A percentile compares a stretch with the other conserved stretches of the same genome.
These are phyloP conservation scores for Diuraphis noxia DNA, from an alignment of 1,140 invertebrate species.

Conservation along the genomic window DNA sequence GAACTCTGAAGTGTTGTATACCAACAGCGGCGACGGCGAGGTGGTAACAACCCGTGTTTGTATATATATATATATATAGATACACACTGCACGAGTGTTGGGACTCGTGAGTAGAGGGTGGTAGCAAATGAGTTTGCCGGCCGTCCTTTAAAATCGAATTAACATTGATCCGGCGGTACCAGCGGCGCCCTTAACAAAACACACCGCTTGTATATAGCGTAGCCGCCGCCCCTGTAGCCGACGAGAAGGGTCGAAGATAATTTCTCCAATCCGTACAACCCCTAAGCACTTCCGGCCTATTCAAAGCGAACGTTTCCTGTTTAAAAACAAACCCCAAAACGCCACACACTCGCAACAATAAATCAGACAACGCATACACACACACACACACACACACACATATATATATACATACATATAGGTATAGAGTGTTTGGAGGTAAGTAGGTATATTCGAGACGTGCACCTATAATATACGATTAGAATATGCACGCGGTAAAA, in stretches of 20 bases:
- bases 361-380: neutral
- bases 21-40: neutral
- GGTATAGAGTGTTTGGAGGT: neutral
- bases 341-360: conserved; percentile 37
- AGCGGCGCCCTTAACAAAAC: conserved; percentile 17
- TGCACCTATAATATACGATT: neutral
- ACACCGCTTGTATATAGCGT: neutral
- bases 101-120: neutral
- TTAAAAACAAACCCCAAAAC: conserved; percentile 36
- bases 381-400: no score
- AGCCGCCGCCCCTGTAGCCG: neutral
- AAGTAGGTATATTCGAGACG: neutral
- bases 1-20: neutral
- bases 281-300: conserved; percentile 41
- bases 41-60: neutral
- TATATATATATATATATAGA: neutral
- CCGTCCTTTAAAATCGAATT: conserved; percentile 55
- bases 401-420: neutral
- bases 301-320: conserved; percentile 45
- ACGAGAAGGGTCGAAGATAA: conserved; percentile 39
- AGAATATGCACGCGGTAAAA: neutral
- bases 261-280: conserved; percentile 23
- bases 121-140: conserved; percentile 52
- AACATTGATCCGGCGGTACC: conserved; percentile 51
- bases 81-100: neutral